A percentile compares a stretch with the other conserved stretches of the same genome.
These are phyloP conservation scores for Empidonax alnorum DNA, from an alignment of 2,113 vertebrate genomes.

Conservation along the genomic window DNA sequence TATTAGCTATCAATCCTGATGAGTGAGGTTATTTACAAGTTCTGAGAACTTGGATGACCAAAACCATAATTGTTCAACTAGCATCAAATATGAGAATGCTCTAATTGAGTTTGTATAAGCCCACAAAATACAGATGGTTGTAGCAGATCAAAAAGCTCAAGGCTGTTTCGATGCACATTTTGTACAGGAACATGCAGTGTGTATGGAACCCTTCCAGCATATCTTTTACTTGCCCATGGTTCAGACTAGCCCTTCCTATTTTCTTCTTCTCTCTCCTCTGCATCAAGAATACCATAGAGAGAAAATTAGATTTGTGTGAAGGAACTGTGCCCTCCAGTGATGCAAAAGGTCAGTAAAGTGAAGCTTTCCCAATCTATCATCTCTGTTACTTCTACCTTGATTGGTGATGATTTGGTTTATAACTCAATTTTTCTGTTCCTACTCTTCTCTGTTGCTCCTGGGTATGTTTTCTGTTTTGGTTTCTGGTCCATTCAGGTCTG, in stretches of 20 bases:
- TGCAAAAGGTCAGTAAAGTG: not conserved
- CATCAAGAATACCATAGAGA: not conserved
- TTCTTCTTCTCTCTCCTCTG: not conserved
- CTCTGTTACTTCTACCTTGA: not conserved
- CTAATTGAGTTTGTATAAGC: not conserved
- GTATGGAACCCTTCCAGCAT: not conserved
- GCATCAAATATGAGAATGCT: not conserved
- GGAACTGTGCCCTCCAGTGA: not conserved
- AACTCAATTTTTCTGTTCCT: not conserved
- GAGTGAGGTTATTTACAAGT: not conserved
- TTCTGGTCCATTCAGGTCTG: not conserved
- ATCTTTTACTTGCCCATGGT: not conserved
- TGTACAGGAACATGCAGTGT: not conserved
- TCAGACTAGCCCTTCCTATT: not conserved
- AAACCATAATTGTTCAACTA: not conserved
- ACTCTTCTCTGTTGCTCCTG: not conserved
- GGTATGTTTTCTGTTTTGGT: not conserved
- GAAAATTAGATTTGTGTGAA: not conserved
- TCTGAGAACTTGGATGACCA: not conserved
- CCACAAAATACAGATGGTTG: not conserved
- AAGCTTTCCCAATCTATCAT: not conserved
- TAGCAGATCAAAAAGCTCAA: not conserved
- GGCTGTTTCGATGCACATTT: not conserved
- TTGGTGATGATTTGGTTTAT: not conserved
- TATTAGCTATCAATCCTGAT: not conserved